Percentiles rank a stretch among this genome's conserved stretches.
These are phyloP conservation scores for Psittacula echo DNA, from an alignment of 2,797 vertebrate genomes.

Conservation along the genomic window DNA sequence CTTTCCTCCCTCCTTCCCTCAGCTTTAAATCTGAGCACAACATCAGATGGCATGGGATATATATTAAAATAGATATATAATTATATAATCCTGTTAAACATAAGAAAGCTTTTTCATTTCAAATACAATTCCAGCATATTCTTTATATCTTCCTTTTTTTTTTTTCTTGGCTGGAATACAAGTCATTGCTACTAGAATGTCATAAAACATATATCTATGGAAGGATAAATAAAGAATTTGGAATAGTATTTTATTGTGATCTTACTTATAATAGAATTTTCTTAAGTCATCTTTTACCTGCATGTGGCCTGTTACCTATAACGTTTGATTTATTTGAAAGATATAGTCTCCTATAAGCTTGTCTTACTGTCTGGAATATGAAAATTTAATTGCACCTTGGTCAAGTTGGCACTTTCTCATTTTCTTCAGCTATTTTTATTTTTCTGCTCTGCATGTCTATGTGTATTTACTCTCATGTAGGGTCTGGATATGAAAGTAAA, in stretches of 20 bases:
- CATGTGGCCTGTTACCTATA: background rate
- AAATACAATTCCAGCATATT: background rate
- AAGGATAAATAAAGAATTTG: background rate
- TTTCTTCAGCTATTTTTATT: background rate
- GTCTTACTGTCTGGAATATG: background rate
- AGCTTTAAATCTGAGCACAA: background rate
- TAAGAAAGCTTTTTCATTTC: background rate
- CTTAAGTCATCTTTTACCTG: background rate
- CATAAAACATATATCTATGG: background rate
- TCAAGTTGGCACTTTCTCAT: background rate
- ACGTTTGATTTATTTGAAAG: background rate
- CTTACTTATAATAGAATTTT: background rate
- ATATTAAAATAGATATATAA: background rate
- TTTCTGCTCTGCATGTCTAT: background rate
- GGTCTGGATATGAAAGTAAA: background rate
- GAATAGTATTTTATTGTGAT: background rate
- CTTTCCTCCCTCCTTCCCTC: background rate
- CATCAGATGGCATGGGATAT: accelerated
- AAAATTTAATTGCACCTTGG: background rate
- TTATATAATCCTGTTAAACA: background rate
- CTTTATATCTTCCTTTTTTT: background rate
- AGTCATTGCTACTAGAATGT: background rate
- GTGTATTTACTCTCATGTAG: accelerated
- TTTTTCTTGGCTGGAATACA: background rate
- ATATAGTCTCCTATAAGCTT: background rate